A percentile compares a stretch with the other conserved stretches of the same genome.
These are phyloP conservation scores for Marcusenius ussheri DNA, from an alignment of 2,113 vertebrate species.

Conservation along the genomic window DNA sequence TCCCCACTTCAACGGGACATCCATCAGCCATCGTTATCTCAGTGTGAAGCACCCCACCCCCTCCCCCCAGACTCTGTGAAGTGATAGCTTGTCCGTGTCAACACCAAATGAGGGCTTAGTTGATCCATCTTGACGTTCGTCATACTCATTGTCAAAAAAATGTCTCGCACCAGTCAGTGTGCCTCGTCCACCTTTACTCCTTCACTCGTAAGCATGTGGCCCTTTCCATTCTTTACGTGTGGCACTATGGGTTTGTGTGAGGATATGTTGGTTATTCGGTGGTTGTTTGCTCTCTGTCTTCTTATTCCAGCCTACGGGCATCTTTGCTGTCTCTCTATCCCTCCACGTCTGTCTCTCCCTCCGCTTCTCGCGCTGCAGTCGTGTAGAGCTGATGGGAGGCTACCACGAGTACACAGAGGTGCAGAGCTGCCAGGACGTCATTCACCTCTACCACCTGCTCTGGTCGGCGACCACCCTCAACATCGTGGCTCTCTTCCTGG, in stretches of 20 bases:
- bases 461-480: slow-evolving; percentile 96
- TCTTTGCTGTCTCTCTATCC: slow-evolving; percentile 32
- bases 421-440: slow-evolving; percentile 91
- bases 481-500: slow-evolving; percentile 86
- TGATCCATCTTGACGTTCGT: neutral
- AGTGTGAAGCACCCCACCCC: neutral
- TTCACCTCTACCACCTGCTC: slow-evolving; percentile 91
- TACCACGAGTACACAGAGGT: slow-evolving; percentile 97
- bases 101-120: slow-evolving; percentile 21
- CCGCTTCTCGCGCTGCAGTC: slow-evolving; percentile 49
- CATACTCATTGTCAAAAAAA: slow-evolving; percentile 15
- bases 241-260: neutral
- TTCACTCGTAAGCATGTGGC: slow-evolving; percentile 7
- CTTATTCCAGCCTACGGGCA: neutral
- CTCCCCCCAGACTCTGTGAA: neutral
- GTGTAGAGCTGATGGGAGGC: slow-evolving; percentile 67
- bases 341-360: slow-evolving; percentile 1
- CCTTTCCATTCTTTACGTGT: neutral
- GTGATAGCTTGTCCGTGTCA: neutral
- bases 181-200: neutral
- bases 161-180: neutral
- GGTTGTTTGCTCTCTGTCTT: neutral
- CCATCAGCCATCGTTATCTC: neutral
- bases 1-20: slow-evolving; percentile 24
- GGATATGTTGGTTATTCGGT: neutral